A percentile compares a stretch with the other conserved stretches of the same genome.
Evolutionary conservation across 2,888 invertebrate genomes (phyloP).

Genomic region (Tachina grossa): DNA sequence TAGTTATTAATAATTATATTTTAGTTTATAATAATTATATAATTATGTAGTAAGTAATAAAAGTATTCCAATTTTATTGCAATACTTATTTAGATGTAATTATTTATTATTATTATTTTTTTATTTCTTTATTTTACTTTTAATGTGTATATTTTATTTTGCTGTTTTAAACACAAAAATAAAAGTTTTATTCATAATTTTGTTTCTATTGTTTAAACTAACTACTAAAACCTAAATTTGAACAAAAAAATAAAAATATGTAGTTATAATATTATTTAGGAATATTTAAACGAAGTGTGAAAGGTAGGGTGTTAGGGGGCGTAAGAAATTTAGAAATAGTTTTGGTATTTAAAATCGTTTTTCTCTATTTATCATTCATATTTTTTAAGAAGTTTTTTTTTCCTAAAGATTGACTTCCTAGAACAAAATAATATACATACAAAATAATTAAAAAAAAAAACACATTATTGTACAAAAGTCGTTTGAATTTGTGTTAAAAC

Average conservation of each 20-base stretch:
- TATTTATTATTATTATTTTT: conserved; percentile 26
- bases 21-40: conserved; percentile 59
- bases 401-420: conserved; percentile 39
- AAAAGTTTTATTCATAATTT: conserved; percentile 29
- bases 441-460: conserved; percentile 57
- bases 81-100: conserved; percentile 72
- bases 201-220: conserved; percentile 54
- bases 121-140: conserved; percentile 1
- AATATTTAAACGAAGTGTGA: conserved; percentile 25
- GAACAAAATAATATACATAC: conserved; percentile 35
- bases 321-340: conserved; percentile 37
- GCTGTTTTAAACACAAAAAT: conserved; percentile 55
- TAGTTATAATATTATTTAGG: conserved; percentile 22
- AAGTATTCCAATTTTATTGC: conserved; percentile 80
- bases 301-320: conserved; percentile 15
- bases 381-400: conserved; percentile 17
- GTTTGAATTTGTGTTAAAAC: conserved; percentile 43
- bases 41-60: conserved; percentile 71
- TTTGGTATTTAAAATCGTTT: conserved; percentile 40
- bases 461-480: conserved; percentile 65
- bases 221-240: conserved; percentile 62
- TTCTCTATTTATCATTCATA: conserved; percentile 5
- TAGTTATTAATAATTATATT: conserved; percentile 55
- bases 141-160: conserved; percentile 30
- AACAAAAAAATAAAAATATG: conserved; percentile 38